These are phyloP conservation scores for Pseudopodoces humilis DNA, from an alignment of 2,113 vertebrate species.

Conservation along the genomic window DNA sequence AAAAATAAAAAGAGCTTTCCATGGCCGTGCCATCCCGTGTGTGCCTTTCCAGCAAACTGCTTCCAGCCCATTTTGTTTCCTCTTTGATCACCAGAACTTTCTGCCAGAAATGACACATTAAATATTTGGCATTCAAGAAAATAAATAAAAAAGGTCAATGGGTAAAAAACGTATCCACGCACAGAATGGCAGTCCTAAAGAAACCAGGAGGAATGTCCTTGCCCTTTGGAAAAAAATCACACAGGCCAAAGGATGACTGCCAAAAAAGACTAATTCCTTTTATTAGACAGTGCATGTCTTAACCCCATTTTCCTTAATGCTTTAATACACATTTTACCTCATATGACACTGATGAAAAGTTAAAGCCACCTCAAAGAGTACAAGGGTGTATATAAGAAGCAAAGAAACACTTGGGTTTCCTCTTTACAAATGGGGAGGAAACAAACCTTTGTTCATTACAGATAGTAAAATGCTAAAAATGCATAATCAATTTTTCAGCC, in stretches of 20 bases:
- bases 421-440: background rate
- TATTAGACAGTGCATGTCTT: background rate
- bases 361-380: background rate
- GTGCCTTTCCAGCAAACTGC: background rate
- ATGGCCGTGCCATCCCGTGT: background rate
- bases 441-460: background rate
- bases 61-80: background rate
- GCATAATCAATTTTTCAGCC: background rate
- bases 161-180: background rate
- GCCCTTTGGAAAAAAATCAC: background rate
- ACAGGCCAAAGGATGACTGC: background rate
- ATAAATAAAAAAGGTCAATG: background rate
- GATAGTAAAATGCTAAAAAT: background rate
- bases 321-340: background rate
- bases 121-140: background rate
- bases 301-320: background rate
- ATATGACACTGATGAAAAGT: background rate
- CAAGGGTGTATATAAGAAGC: background rate
- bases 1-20: background rate
- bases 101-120: background rate
- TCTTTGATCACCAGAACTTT: background rate
- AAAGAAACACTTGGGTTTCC: background rate
- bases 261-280: slow-evolving; percentile 9
- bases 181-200: background rate
- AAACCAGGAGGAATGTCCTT: background rate